phyloP scores from a whole-genome alignment of 2,797 vertebrate species.

The Falco naumanni region DNA sequence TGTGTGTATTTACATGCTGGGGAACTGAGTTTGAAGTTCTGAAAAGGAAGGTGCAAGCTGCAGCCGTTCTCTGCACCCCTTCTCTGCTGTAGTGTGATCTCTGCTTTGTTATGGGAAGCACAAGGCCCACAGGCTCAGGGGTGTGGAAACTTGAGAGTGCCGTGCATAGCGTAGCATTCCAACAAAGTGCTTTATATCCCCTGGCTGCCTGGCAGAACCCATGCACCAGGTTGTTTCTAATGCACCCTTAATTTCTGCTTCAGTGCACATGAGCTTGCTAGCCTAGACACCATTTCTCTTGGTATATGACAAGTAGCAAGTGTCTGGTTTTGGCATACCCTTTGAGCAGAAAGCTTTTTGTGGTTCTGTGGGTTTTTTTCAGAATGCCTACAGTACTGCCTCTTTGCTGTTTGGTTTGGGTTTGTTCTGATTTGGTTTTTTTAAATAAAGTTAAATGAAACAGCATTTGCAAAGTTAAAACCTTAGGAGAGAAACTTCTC shows the following conservation, averaged over 20 bases:
- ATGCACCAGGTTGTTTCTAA: no score
- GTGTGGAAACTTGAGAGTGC: not conserved
- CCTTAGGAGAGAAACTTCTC: not conserved
- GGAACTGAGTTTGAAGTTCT: no score
- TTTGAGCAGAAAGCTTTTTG: not conserved
- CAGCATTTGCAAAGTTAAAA: not conserved
- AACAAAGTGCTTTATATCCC: not conserved
- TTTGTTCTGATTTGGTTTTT: no score
- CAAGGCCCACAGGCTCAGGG: not conserved
- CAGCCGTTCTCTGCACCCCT: not conserved
- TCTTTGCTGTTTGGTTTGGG: no score
- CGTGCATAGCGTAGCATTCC: rapidly evolving
- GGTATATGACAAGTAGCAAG: not conserved
- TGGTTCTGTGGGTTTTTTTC: not conserved
- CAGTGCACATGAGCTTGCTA: not conserved
- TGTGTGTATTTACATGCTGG: not conserved
- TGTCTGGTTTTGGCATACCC: not conserved
- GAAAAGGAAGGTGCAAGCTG: not conserved
- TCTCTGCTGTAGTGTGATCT: not conserved
- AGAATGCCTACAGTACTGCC: not conserved
- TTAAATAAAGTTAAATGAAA: not conserved
- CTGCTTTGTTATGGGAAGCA: not conserved
- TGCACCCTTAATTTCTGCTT: no score
- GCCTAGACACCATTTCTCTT: not conserved
- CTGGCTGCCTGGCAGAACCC: not conserved